Conservation (phyloP, 2,888 invertebrate genomes). For the Hyposoter didymator region DNA sequence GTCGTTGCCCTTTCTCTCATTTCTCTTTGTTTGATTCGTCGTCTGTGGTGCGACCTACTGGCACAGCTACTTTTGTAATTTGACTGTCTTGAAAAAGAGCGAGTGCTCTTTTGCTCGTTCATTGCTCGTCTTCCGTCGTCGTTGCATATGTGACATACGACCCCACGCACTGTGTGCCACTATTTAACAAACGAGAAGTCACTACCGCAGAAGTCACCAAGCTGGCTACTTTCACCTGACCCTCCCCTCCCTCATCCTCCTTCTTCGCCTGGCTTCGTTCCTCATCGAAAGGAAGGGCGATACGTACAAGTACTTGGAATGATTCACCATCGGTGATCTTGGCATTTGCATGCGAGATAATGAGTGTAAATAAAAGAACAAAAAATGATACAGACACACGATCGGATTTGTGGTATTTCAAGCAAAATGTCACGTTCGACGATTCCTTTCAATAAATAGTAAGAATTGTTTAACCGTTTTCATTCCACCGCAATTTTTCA, state of each 20-base stretch:
- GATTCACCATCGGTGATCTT: slow-evolving; percentile 70
- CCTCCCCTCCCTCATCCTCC: slow-evolving; percentile 25
- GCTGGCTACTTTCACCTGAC: slow-evolving; percentile 70
- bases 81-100: slow-evolving; percentile 16
- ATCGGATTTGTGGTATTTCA: background rate
- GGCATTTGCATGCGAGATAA: slow-evolving; percentile 67
- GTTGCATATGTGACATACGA: slow-evolving; percentile 65
- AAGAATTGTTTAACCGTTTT: background rate
- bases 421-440: background rate
- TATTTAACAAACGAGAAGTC: slow-evolving; percentile 50
- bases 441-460: background rate
- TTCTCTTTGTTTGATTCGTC: slow-evolving; percentile 19
- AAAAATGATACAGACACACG: background rate
- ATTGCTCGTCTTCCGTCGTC: slow-evolving; percentile 45
- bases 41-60: slow-evolving; percentile 64
- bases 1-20: slow-evolving; percentile 10
- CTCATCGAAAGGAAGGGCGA: slow-evolving; percentile 46
- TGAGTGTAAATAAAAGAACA: slow-evolving; percentile 15
- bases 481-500: no score
- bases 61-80: slow-evolving; percentile 55
- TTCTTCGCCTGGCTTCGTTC: background rate
- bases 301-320: slow-evolving; percentile 54
- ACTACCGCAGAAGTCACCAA: slow-evolving; percentile 47
- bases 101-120: slow-evolving; percentile 49
- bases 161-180: slow-evolving; percentile 61